Evolutionary conservation across 2,113 vertebrate species (phyloP), one percentile per base, ranked within the genome.

Genomic region (Aix galericulata): DNA sequence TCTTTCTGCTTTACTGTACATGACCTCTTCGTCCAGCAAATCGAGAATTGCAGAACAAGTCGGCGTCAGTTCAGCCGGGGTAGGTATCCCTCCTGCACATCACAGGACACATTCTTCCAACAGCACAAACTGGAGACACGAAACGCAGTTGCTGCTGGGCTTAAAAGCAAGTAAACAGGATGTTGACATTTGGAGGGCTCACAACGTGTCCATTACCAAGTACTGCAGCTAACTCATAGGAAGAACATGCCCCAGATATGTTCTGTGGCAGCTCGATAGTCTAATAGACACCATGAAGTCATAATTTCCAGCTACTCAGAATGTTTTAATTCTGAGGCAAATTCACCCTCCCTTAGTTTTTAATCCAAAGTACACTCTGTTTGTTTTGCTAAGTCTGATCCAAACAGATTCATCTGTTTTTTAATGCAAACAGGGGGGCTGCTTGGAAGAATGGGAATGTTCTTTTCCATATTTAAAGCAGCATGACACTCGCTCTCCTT

Each of bases 151-250:
- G 72, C 79, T 40, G 36, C 46, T 59, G 64, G 64, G 56, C 69
- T 88, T 36, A 44, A 56, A 92, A 72, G 48, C 92, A 75, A 94
- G 67, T 91, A 91, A 92, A 95, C 67, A 88, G 68, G 76, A 92
- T 86, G 79, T 55, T 89, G 77, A 91, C 73, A 71, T 89, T 68
- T 95, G 84, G 66, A 85, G 62, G 32, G 66, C 71, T 91, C 71
- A 87, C 53, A 76, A 56, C 16, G 72, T 0, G 17, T 82, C 53
- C 74, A 82, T 36, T 72, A 89, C 67, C 72, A 91, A 93, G 75
- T 25, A 84, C 32, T 73, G 56, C 52, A 68, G 59, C 31, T 69
- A 79, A 87, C 38, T 91, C 92, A 60, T 1, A 73, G 32, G 62
- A 91, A 63, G 95, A 93, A 72, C 44, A 53, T 76, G 71, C 67